Conservation (phyloP, 2,113 vertebrate genomes). For the Nycticryphes semicollaris region DNA sequence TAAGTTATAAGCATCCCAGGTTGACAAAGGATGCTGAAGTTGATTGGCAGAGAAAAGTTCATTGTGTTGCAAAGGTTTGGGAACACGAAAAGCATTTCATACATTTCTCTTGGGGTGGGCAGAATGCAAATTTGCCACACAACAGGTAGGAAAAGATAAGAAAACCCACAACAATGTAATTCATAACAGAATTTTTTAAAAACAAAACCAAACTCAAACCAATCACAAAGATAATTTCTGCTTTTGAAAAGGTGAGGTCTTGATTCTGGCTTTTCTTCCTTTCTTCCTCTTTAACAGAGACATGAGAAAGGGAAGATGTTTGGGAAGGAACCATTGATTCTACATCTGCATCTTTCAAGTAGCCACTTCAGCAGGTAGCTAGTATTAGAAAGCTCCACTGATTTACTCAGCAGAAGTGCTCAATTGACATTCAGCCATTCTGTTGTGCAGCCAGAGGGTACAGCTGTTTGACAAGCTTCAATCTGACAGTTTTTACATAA, state of each 20-base stretch:
- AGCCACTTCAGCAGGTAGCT: neutral
- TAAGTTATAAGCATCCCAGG: neutral
- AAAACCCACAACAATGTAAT: neutral
- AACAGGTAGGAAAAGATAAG: neutral
- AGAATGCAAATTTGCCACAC: neutral
- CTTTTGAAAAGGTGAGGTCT: neutral
- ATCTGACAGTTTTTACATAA: neutral
- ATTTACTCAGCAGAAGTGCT: neutral
- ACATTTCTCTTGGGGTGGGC: neutral
- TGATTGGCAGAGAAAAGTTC: neutral
- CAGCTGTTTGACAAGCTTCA: neutral
- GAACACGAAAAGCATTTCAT: neutral
- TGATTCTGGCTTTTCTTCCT: neutral
- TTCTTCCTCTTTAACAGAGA: neutral
- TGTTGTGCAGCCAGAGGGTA: neutral
- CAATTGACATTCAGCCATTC: neutral
- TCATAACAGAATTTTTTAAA: neutral
- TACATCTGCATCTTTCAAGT: neutral
- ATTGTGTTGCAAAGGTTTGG: neutral
- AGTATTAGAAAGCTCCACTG: neutral
- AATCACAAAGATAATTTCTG: neutral
- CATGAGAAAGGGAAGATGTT: neutral
- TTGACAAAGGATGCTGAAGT: neutral
- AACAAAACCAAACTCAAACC: neutral
- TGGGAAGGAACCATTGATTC: neutral